These are phyloP conservation scores for Melozone crissalis DNA, from an alignment of 2,113 vertebrate species.

Conservation along the genomic window DNA sequence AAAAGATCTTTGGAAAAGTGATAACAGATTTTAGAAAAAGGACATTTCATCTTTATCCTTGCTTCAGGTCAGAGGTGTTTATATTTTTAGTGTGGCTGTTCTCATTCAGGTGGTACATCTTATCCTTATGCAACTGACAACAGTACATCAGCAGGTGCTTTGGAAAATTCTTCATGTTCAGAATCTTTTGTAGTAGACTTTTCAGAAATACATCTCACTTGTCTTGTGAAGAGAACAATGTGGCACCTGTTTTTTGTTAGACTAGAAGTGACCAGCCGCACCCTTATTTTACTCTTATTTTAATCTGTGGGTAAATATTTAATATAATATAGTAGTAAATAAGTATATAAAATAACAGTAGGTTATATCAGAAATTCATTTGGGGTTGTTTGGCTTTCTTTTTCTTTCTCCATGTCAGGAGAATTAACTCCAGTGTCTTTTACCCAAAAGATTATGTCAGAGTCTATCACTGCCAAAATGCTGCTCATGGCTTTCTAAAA, in stretches of 20 bases:
- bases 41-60: not conserved
- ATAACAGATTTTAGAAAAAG: not conserved
- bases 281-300: not conserved
- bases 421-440: not conserved
- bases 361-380: not conserved
- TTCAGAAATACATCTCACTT: not conserved
- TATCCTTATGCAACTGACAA: not conserved
- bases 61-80: not conserved
- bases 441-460: not conserved
- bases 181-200: not conserved
- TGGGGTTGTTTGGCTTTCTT: not conserved
- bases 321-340: not conserved
- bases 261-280: not conserved
- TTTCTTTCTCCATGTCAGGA: not conserved
- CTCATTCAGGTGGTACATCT: not conserved
- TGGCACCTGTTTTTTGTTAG: fast-evolving
- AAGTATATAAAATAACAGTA: not conserved
- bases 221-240: not conserved
- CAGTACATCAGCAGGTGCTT: fast-evolving
- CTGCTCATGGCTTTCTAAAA: not conserved
- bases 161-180: not conserved
- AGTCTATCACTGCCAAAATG: not conserved
- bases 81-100: not conserved
- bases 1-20: not conserved
- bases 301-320: not conserved